phyloP scores from a whole-genome alignment of 1,140 invertebrate species.

The Heliconius himera region DNA sequence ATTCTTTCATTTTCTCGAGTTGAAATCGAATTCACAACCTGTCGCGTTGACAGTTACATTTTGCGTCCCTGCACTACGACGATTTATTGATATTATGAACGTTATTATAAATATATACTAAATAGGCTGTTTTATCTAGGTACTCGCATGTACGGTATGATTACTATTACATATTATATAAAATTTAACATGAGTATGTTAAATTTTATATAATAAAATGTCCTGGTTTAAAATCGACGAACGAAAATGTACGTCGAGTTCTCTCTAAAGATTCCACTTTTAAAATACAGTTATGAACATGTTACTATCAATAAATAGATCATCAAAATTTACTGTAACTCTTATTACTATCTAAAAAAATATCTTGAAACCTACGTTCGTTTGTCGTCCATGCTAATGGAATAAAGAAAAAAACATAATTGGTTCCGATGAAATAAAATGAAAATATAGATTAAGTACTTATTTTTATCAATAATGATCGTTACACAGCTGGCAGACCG shows the following conservation, averaged over 20 bases:
- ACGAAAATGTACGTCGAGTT: background rate
- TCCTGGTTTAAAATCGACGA: background rate
- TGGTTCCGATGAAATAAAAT: background rate
- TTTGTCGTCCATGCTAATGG: background rate
- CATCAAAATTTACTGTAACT: background rate
- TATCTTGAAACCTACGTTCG: background rate
- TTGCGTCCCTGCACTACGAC: too few relatives aligned
- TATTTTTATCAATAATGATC: conserved; percentile 1
- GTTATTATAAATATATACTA: too few relatives aligned
- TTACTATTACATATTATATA: too few relatives aligned
- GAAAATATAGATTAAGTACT: conserved; percentile 6
- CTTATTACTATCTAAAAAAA: background rate
- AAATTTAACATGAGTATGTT: too few relatives aligned
- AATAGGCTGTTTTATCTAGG: too few relatives aligned
- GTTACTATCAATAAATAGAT: background rate
- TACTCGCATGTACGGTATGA: too few relatives aligned
- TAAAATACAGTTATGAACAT: background rate
- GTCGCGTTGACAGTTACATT: too few relatives aligned
- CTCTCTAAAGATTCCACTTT: background rate
- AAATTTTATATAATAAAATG: too few relatives aligned
- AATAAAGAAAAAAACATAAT: background rate
- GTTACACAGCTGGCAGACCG: background rate
- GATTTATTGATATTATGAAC: too few relatives aligned
- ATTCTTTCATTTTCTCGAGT: too few relatives aligned
- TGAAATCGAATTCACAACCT: too few relatives aligned